These are phyloP conservation scores for Dryobota labecula DNA, from an alignment of 2,888 invertebrate genomes.

Conservation along the genomic window DNA sequence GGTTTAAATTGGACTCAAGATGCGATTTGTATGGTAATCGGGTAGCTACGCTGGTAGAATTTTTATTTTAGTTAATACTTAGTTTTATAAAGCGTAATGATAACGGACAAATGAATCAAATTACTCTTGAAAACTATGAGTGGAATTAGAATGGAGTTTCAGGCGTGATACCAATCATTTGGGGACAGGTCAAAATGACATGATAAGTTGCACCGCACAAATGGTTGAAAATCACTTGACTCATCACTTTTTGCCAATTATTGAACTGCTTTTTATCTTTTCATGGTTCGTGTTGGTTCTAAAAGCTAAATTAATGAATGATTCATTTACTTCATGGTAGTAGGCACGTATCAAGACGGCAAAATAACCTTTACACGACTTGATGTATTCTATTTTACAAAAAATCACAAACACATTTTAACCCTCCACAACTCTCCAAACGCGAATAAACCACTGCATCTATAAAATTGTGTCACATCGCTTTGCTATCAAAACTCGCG, in stretches of 20 bases:
- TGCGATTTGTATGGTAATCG: slow-evolving; percentile 50
- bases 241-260: not conserved
- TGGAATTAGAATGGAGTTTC: not conserved
- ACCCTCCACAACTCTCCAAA: slow-evolving; percentile 13
- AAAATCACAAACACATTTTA: slow-evolving; percentile 31
- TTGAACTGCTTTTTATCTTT: not conserved
- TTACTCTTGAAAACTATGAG: not conserved
- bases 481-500: slow-evolving; percentile 51
- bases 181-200: not conserved
- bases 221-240: not conserved
- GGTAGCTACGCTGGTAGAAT: slow-evolving; percentile 9
- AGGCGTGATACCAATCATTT: not conserved
- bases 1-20: slow-evolving; percentile 40
- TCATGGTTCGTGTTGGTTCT: not conserved
- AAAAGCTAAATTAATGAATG: not conserved
- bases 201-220: not conserved
- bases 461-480: slow-evolving; percentile 58
- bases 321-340: not conserved
- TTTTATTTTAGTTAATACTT: slow-evolving; percentile 29
- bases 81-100: not conserved
- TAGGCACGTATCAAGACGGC: not conserved
- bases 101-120: not conserved
- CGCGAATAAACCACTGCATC: slow-evolving; percentile 43
- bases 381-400: not conserved
- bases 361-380: not conserved